Evolutionary conservation across 2,113 vertebrate genomes (phyloP).

Genomic region (Rhabdornis inornatus): DNA sequence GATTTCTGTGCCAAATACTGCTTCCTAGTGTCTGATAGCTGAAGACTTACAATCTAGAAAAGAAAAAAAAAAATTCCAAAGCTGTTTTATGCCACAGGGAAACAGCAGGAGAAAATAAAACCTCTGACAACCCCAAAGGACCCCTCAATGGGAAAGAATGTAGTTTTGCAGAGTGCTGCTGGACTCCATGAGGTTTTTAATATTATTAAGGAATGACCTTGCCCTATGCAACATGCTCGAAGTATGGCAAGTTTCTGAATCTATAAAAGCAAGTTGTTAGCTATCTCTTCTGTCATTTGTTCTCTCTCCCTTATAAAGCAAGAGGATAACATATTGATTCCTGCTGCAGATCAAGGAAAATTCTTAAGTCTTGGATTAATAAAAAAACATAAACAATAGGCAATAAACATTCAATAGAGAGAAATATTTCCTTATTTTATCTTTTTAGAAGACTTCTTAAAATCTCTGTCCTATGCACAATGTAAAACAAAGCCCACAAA

Average conservation of each 20-base stretch:
- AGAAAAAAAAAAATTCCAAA: background rate
- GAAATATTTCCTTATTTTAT: background rate
- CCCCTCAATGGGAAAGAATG: background rate
- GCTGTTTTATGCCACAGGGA: background rate
- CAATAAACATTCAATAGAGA: background rate
- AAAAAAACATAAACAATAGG: background rate
- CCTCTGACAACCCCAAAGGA: background rate
- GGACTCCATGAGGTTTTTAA: background rate
- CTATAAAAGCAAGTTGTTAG: background rate
- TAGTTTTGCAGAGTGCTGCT: background rate
- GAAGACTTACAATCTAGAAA: background rate
- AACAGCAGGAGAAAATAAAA: background rate
- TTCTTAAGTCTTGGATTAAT: background rate
- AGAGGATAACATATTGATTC: background rate
- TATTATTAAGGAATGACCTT: background rate
- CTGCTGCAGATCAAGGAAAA: background rate
- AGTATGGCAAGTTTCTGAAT: background rate
- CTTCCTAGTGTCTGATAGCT: background rate
- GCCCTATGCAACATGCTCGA: background rate
- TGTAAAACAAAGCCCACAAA: background rate
- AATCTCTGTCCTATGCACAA: background rate
- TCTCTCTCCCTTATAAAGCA: background rate
- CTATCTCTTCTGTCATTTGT: background rate
- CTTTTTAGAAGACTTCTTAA: background rate
- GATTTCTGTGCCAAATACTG: background rate